Percentiles rank a stretch among this genome's conserved stretches.
Conservation (phyloP, 2,888 invertebrate genomes). For the Epistrophe eligans region DNA sequence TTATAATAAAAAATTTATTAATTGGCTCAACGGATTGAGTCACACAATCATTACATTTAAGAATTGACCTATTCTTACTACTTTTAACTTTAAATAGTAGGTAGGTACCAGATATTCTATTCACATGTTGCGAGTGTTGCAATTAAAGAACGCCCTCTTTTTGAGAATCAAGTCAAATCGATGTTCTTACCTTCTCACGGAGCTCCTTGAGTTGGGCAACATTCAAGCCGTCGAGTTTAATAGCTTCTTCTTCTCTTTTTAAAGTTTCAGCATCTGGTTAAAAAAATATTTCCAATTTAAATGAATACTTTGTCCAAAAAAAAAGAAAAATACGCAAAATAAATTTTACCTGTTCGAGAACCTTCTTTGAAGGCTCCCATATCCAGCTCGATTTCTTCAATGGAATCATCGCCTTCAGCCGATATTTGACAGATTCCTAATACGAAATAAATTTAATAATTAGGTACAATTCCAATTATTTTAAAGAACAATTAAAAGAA, state of each 20-base stretch:
- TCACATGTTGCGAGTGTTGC: neutral
- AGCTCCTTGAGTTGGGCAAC: slow-evolving; percentile 97
- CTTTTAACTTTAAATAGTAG: neutral
- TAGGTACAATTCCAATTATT: neutral
- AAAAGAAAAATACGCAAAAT: neutral
- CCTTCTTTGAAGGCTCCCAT: slow-evolving; percentile 93
- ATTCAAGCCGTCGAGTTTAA: slow-evolving; percentile 96
- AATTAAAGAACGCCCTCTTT: slow-evolving; percentile 38
- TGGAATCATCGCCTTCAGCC: slow-evolving; percentile 79
- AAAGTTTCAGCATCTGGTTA: slow-evolving; percentile 93
- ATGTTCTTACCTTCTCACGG: slow-evolving; percentile 87
- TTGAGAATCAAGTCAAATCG: neutral
- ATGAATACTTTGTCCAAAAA: slow-evolving; percentile 13
- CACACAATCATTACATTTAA: neutral
- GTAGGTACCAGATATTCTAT: neutral
- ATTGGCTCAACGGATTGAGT: neutral
- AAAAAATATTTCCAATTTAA: slow-evolving; percentile 8
- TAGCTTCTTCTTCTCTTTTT: slow-evolving; percentile 97
- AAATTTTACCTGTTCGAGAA: slow-evolving; percentile 91
- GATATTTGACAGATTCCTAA: slow-evolving; percentile 80
- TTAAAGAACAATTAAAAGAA: slow-evolving; percentile 42
- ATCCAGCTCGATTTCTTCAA: slow-evolving; percentile 90
- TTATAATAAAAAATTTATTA: neutral
- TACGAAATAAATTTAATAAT: neutral
- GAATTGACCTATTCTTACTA: too few species aligned